Conservation (phyloP, 2,797 vertebrate genomes). For the Pagetopsis macropterus region DNA sequence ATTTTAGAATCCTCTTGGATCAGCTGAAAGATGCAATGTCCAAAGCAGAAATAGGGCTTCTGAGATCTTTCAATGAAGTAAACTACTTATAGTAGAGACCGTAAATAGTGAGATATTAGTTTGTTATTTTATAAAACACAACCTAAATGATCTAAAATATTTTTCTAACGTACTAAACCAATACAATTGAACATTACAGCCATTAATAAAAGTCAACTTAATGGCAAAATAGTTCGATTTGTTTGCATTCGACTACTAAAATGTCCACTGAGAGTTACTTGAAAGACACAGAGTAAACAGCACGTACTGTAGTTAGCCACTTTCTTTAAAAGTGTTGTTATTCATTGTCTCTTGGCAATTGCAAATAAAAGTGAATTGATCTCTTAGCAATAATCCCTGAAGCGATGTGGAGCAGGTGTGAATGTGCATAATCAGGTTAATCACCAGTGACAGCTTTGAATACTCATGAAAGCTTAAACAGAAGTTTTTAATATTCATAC, state of each 20-base stretch:
- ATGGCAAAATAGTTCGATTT: neutral
- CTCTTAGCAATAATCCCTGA: conserved; percentile 53
- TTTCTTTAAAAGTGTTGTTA: conserved; percentile 35
- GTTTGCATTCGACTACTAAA: neutral
- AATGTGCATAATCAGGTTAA: conserved; percentile 66
- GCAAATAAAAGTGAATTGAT: conserved; percentile 47
- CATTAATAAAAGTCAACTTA: too few species aligned
- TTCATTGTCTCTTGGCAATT: conserved; percentile 38
- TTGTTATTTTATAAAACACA: too few species aligned
- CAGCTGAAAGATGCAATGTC: neutral
- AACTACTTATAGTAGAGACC: too few species aligned
- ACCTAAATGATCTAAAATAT: neutral
- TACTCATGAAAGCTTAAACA: conserved; percentile 49
- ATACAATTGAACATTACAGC: too few species aligned
- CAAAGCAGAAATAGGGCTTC: neutral
- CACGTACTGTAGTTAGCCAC: conserved; percentile 2
- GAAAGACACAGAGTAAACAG: conserved; percentile 9
- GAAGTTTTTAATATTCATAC: conserved; percentile 17
- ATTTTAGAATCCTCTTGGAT: neutral
- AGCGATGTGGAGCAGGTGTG: conserved; percentile 64
- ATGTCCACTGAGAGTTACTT: neutral
- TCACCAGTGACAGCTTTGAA: conserved; percentile 51
- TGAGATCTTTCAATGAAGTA: too few species aligned
- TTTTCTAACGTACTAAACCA: neutral
- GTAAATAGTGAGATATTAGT: too few species aligned